These are phyloP conservation scores for Philopedon plagiatum DNA, from an alignment of 2,888 invertebrate species.

Conservation along the genomic window DNA sequence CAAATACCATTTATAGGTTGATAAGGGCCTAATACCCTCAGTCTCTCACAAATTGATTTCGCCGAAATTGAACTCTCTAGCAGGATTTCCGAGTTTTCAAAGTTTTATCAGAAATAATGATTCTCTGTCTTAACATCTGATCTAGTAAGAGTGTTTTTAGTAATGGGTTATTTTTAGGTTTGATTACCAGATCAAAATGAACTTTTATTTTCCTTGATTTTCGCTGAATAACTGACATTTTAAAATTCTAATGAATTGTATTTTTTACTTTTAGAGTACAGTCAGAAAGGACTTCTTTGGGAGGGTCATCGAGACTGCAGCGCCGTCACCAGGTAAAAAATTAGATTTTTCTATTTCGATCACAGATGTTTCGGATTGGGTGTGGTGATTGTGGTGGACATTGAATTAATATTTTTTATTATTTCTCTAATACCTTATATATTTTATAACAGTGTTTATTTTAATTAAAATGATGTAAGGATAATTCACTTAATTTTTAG, in stretches of 20 bases:
- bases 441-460: no score
- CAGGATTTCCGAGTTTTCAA: slow-evolving; percentile 55
- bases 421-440: no score
- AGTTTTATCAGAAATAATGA: slow-evolving; percentile 57
- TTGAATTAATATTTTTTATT: no score
- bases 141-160: not conserved
- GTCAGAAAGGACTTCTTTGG: slow-evolving; percentile 67
- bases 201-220: no score
- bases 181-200: no score
- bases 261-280: slow-evolving; percentile 60
- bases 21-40: slow-evolving; percentile 19
- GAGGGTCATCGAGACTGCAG: slow-evolving; percentile 57
- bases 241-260: no score
- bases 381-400: no score
- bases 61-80: slow-evolving; percentile 51
- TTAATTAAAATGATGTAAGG: no score
- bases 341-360: not conserved
- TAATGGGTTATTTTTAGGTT: not conserved
- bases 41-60: slow-evolving; percentile 38
- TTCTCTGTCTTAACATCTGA: slow-evolving; percentile 4
- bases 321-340: slow-evolving; percentile 55
- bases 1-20: slow-evolving; percentile 19
- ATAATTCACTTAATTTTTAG: no score
- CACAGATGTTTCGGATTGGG: no score
- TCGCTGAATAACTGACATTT: no score